Evolutionary conservation across 1,140 invertebrate species (phyloP).

Genomic region (Tigriopus japonicus): DNA sequence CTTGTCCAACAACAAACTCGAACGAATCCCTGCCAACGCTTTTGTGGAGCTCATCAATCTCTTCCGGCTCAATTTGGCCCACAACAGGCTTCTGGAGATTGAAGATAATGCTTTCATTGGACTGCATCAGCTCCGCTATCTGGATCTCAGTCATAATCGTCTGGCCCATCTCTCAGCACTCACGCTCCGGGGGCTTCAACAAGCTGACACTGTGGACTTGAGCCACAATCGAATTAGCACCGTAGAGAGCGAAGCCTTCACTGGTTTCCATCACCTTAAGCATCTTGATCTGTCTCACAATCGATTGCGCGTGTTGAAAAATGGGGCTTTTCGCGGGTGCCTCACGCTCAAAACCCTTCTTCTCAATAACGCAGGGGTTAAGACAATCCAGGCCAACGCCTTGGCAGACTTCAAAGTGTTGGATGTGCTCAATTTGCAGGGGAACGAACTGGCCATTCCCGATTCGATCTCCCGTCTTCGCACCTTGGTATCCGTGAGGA

Average conservation of each 20-base stretch:
- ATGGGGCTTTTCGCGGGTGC: slow-evolving; percentile 36
- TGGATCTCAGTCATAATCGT: slow-evolving; percentile 24
- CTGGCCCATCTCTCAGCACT: slow-evolving; percentile 22
- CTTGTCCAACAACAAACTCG: slow-evolving; percentile 17
- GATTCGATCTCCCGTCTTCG: slow-evolving; percentile 48
- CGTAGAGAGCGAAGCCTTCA: slow-evolving; percentile 39
- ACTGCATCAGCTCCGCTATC: slow-evolving; percentile 26
- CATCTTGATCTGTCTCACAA: slow-evolving; percentile 42
- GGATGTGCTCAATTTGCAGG: slow-evolving; percentile 44
- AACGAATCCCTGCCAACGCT: slow-evolving; percentile 16
- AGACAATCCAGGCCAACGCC: slow-evolving; percentile 38
- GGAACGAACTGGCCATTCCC: slow-evolving; percentile 40
- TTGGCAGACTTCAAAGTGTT: slow-evolving; percentile 43
- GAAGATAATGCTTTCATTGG: slow-evolving; percentile 41
- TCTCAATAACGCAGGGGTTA: slow-evolving; percentile 39
- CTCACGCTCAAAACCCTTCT: slow-evolving; percentile 36
- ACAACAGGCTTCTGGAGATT: slow-evolving; percentile 39
- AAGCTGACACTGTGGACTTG: slow-evolving; percentile 35
- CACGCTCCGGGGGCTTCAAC: slow-evolving; percentile 19
- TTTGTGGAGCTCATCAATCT: slow-evolving; percentile 18
- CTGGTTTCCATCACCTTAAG: slow-evolving; percentile 43
- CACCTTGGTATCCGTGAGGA: slow-evolving; percentile 27
- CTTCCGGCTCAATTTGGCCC: slow-evolving; percentile 15
- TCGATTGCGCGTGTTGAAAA: slow-evolving; percentile 23
- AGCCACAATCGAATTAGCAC: slow-evolving; percentile 45